phyloP scores from a whole-genome alignment of 2,888 invertebrate genomes.

The Apodemia mormo region DNA sequence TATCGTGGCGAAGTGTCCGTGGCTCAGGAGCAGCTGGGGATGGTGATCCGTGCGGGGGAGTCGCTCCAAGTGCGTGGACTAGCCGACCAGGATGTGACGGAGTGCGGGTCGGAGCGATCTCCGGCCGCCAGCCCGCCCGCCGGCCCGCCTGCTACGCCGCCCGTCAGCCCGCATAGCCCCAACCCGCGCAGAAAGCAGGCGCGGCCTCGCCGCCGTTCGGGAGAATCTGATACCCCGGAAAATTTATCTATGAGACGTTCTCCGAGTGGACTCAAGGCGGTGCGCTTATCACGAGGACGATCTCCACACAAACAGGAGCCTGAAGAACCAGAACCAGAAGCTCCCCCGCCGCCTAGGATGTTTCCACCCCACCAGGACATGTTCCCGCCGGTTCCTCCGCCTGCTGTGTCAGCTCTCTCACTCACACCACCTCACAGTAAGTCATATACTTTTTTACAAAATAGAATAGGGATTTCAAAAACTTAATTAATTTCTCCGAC shows the following conservation, averaged over 20 bases:
- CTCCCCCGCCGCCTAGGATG: conserved; percentile 80
- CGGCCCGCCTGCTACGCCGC: conserved; percentile 68
- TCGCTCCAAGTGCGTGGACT: conserved; percentile 91
- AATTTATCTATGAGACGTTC: conserved; percentile 84
- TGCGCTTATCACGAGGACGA: conserved; percentile 59
- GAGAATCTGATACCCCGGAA: conserved; percentile 84
- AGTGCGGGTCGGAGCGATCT: conserved; percentile 65
- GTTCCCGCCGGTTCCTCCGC: conserved; percentile 86
- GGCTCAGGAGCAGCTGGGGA: conserved; percentile 90
- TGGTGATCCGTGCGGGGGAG: conserved; percentile 93
- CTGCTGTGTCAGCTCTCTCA: conserved; percentile 87
- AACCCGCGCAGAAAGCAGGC: conserved; percentile 93
- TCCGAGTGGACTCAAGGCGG: conserved; percentile 66
- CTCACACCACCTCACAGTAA: conserved; percentile 92
- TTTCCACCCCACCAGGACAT: conserved; percentile 83
- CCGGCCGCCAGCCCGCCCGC: conserved; percentile 72
- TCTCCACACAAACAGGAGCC: conserved; percentile 68
- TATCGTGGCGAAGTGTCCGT: conserved; percentile 96
- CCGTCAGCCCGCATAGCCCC: conserved; percentile 86
- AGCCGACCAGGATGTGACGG: conserved; percentile 84
- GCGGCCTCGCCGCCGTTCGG: conserved; percentile 90
- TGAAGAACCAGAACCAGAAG: conserved; percentile 73
- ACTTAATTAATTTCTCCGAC: neutral
- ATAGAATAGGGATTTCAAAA: neutral
- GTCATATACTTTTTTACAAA: conserved; percentile 49